Evolutionary conservation across 2,113 vertebrate genomes (phyloP), one percentile per base, ranked within the genome.

Genomic region (Phylloscopus whistleri): DNA sequence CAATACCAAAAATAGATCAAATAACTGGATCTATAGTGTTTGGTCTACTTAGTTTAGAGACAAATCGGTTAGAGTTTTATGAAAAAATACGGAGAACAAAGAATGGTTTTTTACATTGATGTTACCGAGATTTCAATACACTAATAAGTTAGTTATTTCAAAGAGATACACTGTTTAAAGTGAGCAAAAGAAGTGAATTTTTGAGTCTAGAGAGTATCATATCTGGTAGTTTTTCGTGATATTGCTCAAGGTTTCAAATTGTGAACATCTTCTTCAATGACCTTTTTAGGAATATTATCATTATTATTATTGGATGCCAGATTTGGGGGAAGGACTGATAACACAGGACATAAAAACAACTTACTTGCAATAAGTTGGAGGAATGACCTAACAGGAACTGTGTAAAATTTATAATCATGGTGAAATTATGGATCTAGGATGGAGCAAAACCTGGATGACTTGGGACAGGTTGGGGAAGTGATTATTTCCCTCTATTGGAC

Each of bases 371-470:
- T 35, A 69, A 69, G 31, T 30, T 28, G 12, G 5, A 66, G 4
- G 19, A 75, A 27, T 14, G 12, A 3, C 11, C 28, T 59, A 70
- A 44, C 13, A 62, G 4, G 21, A 70, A n/a, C 2, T 37, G 7
- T n/a, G 12, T 16, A 23, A 80, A 56, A 2, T 66, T 35, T 28
- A 33, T 28, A 8, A 13, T 56, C 10, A 10, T 8, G 37, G 43
- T 33, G 9, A 53, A 90, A 59, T 68, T 55, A 24, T 2, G 2
- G 22, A 68, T 39, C 23, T 11, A 17, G 5, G 7, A n/a, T 51
- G 33, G 18, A 68, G 11, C 20, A 76, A 75, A 2, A 1, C 11
- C 7, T 62, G 28, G 28, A 6, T 37, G 7, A 0, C 0, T 10
- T 44, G 10, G 4, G 59, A 37, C 6, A 52, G 5, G 22, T 2